A percentile compares a stretch with the other conserved stretches of the same genome.
Evolutionary conservation across 2,113 vertebrate genomes (phyloP).

Genomic region (Carollia perspicillata): DNA sequence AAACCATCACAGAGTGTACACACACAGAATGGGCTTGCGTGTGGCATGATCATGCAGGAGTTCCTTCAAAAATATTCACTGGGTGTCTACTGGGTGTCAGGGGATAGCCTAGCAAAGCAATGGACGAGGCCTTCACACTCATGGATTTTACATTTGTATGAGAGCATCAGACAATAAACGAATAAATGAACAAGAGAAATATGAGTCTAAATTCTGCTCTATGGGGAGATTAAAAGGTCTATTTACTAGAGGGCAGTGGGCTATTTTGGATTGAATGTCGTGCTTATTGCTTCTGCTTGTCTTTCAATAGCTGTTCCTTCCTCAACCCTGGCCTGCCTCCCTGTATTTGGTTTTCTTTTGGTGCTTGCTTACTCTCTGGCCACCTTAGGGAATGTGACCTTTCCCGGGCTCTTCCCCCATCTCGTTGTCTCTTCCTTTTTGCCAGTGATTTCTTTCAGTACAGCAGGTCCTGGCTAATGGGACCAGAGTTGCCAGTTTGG

Average conservation of each 20-base stretch:
- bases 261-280: not conserved
- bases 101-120: not conserved
- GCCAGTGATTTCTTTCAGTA: not conserved
- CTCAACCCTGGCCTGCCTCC: not conserved
- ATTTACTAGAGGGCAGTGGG: not conserved
- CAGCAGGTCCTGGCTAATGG: not conserved
- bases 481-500: not conserved
- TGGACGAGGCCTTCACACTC: not conserved
- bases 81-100: not conserved
- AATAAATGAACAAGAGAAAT: not conserved
- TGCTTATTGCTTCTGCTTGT: not conserved
- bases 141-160: not conserved
- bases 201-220: not conserved
- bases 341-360: not conserved
- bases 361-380: not conserved
- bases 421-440: not conserved
- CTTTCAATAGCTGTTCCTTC: not conserved
- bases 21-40: not conserved
- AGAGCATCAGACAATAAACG: not conserved
- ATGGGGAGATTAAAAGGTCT: not conserved
- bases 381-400: not conserved
- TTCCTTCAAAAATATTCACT: not conserved
- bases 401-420: not conserved
- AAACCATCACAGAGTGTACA: not conserved
- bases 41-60: not conserved